Conservation (phyloP, 2,113 vertebrate species). For the Irena cyanogastra region DNA sequence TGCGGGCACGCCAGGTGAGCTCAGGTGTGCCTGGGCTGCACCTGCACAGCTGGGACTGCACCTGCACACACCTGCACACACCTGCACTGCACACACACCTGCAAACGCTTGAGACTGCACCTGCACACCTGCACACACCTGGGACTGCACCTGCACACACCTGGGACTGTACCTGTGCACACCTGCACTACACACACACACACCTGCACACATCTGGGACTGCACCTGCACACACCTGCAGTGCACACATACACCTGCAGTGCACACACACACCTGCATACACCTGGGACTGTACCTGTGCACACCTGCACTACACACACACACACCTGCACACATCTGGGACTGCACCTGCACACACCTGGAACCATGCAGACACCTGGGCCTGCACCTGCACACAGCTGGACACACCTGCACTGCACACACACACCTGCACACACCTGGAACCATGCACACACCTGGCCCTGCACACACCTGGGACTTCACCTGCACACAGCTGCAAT, state of each 20-base stretch:
- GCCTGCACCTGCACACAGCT: background rate
- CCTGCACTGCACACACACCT: background rate
- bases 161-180: background rate
- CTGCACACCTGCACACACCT: background rate
- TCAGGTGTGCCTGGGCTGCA: background rate
- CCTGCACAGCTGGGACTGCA: background rate
- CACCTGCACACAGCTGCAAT: background rate
- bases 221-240: background rate
- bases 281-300: background rate
- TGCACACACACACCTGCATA: background rate
- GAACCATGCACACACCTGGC: background rate
- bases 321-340: background rate
- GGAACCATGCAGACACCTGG: background rate
- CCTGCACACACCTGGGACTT: background rate
- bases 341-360: background rate
- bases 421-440: background rate
- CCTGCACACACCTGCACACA: background rate
- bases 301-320: background rate
- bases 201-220: background rate
- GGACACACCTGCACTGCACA: background rate
- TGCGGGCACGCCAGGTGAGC: background rate
- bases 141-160: too few species aligned
- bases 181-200: background rate
- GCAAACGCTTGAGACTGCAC: background rate
- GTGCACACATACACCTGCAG: background rate